Percentiles rank a stretch among this genome's conserved stretches.
Conservation (phyloP, 2,113 vertebrate species). For the Rafetus swinhoei region DNA sequence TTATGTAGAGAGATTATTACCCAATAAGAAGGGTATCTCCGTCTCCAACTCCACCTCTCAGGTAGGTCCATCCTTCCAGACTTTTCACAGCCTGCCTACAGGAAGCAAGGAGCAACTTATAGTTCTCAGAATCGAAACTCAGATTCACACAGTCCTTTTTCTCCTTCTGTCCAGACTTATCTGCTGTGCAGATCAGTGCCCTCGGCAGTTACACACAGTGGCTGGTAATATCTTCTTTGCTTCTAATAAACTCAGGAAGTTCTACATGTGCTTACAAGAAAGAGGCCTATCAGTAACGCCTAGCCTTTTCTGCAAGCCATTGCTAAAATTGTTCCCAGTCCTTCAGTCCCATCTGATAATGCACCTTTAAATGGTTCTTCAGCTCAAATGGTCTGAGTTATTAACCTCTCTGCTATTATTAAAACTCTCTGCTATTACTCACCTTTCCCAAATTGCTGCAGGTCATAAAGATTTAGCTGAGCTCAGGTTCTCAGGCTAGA, state of each 20-base stretch:
- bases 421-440: not conserved
- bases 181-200: not conserved
- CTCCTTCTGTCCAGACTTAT: not conserved
- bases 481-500: not conserved
- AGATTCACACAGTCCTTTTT: not conserved
- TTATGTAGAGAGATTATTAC: not conserved
- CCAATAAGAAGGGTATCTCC: not conserved
- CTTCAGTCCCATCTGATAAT: not conserved
- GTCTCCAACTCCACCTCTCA: not conserved
- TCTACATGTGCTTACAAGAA: not conserved
- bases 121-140: not conserved
- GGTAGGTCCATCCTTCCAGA: accelerated
- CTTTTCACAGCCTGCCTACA: not conserved
- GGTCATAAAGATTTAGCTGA: not conserved
- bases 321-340: not conserved
- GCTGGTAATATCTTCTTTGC: not conserved
- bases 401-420: no score
- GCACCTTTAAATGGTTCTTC: not conserved
- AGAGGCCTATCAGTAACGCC: not conserved
- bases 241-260: not conserved
- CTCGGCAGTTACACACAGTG: not conserved
- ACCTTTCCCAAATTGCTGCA: not conserved
- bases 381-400: not conserved
- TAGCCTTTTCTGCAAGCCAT: not conserved
- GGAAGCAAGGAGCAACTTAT: not conserved